Evolutionary conservation across 2,888 invertebrate species (phyloP).

Genomic region (Plagiodera versicolora): DNA sequence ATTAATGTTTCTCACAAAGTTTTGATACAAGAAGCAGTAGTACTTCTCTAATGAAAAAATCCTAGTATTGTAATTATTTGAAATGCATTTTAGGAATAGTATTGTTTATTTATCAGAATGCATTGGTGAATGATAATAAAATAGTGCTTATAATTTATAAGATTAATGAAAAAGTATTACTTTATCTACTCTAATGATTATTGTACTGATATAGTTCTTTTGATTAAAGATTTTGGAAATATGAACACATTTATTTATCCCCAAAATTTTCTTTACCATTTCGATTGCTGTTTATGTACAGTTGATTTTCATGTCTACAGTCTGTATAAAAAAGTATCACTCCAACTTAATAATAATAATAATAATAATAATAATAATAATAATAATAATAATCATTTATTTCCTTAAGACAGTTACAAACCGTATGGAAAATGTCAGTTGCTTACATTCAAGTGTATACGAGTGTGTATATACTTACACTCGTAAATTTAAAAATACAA

Average conservation of each 20-base stretch:
- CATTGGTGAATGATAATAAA: conserved; percentile 28
- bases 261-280: too few relatives aligned
- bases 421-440: too few relatives aligned
- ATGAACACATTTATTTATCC: conserved; percentile 22
- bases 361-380: too few relatives aligned
- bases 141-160: conserved; percentile 31
- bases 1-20: conserved; percentile 20
- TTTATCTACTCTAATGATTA: conserved; percentile 20
- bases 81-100: conserved; percentile 13
- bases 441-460: too few relatives aligned
- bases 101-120: conserved; percentile 32
- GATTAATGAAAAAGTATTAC: conserved; percentile 25
- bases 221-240: conserved; percentile 30
- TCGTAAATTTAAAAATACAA: too few relatives aligned
- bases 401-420: too few relatives aligned
- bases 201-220: conserved; percentile 25
- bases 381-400: too few relatives aligned
- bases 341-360: too few relatives aligned
- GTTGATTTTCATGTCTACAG: too few relatives aligned
- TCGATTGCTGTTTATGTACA: too few relatives aligned
- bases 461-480: too few relatives aligned
- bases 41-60: conserved; percentile 18
- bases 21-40: conserved; percentile 24
- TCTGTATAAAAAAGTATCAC: too few relatives aligned
- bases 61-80: conserved; percentile 4